These are phyloP conservation scores for Drosophila borealis DNA, from an alignment of 2,888 invertebrate species.

Conservation along the genomic window DNA sequence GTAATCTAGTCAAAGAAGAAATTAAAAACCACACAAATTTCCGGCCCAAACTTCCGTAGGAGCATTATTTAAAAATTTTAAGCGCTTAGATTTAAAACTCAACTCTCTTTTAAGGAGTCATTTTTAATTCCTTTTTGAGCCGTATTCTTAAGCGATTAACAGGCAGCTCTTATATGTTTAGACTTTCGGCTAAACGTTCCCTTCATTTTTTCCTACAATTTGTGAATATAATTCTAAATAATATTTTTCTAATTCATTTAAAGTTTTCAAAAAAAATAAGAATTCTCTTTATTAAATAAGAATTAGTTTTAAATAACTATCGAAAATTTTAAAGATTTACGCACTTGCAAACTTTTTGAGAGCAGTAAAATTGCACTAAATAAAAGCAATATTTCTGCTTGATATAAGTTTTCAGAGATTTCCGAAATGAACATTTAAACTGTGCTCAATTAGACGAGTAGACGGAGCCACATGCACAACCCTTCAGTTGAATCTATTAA, in stretches of 20 bases:
- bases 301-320: background rate
- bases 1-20: too few relatives aligned
- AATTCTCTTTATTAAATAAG: background rate
- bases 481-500: conserved; percentile 40
- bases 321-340: background rate
- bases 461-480: conserved; percentile 11
- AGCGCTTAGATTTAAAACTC: too few relatives aligned
- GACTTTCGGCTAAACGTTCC: too few relatives aligned
- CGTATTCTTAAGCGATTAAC: background rate
- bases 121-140: background rate
- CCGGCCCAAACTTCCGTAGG: too few relatives aligned
- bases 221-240: too few relatives aligned
- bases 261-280: too few relatives aligned
- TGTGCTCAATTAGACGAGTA: conserved; percentile 34
- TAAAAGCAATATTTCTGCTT: conserved; percentile 2
- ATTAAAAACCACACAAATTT: too few relatives aligned
- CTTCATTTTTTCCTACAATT: too few relatives aligned
- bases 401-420: conserved; percentile 14
- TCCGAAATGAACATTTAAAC: conserved; percentile 24
- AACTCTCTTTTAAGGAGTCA: background rate
- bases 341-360: background rate
- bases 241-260: too few relatives aligned
- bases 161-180: background rate
- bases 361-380: background rate
- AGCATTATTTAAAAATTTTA: too few relatives aligned